phyloP scores from a whole-genome alignment of 2,888 invertebrate genomes.

The Drosophila conformis region DNA sequence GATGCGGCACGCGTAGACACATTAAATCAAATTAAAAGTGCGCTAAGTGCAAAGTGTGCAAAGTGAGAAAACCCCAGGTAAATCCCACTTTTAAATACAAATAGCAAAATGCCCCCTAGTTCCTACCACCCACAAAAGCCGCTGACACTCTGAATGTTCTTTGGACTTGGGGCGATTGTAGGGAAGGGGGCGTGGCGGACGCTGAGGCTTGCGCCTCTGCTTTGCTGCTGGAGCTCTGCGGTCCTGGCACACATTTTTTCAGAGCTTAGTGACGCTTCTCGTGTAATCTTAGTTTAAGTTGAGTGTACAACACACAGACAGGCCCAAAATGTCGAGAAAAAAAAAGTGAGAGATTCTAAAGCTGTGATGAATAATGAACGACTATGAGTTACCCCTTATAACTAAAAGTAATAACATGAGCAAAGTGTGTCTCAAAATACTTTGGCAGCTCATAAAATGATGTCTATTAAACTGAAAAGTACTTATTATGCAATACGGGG shows the following conservation, averaged over 20 bases:
- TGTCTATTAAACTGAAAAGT: not conserved
- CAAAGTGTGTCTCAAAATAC: not conserved
- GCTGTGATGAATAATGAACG: not conserved
- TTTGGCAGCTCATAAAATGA: not conserved
- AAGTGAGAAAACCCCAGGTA: constrained; percentile 76
- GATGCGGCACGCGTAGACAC: constrained; percentile 71
- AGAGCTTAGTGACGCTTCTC: constrained; percentile 66
- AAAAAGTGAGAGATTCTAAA: not conserved
- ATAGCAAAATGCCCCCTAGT: constrained; percentile 53
- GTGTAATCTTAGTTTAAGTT: constrained; percentile 80
- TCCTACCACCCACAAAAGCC: constrained; percentile 8
- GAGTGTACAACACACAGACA: constrained; percentile 65
- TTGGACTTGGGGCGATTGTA: not conserved
- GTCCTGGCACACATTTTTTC: constrained; percentile 68
- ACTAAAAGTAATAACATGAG: not conserved
- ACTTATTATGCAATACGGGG: not conserved
- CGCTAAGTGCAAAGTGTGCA: constrained; percentile 63
- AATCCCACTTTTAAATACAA: constrained; percentile 79
- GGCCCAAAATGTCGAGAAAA: constrained; percentile 2
- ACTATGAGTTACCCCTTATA: constrained; percentile 30
- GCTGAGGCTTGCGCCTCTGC: constrained; percentile 24
- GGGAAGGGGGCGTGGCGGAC: constrained; percentile 32
- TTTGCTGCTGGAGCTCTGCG: constrained; percentile 3
- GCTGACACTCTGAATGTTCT: constrained; percentile 32
- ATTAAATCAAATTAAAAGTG: constrained; percentile 82